A percentile compares a stretch with the other conserved stretches of the same genome.
Evolutionary conservation across 2,113 vertebrate species (phyloP).

Genomic region (Nipponia nippon): DNA sequence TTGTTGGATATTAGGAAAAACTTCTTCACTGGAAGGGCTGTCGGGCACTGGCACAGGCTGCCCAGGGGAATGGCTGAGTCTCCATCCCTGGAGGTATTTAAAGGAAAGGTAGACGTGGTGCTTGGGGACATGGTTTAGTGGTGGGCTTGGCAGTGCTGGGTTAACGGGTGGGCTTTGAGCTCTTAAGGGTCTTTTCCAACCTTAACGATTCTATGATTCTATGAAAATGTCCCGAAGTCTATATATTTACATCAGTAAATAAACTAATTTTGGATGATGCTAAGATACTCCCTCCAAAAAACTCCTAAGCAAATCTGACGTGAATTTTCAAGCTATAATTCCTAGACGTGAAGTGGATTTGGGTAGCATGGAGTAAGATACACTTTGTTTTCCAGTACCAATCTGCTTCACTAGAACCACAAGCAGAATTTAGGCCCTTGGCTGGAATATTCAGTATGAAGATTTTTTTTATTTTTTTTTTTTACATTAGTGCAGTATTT

Average conservation of each 20-base stretch:
- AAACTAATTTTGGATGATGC: neutral
- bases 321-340: neutral
- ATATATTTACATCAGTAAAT: neutral
- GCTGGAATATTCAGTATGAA: neutral
- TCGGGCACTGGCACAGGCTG: too few species aligned
- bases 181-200: too few species aligned
- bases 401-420: neutral
- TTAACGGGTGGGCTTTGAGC: too few species aligned
- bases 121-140: too few species aligned
- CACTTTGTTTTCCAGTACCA: neutral
- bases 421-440: neutral
- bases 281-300: neutral
- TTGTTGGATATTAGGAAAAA: too few species aligned
- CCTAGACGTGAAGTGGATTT: neutral
- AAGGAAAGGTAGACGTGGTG: too few species aligned
- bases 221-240: neutral
- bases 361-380: neutral
- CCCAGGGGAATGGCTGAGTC: too few species aligned
- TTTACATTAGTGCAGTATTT: neutral
- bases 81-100: too few species aligned
- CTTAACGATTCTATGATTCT: too few species aligned
- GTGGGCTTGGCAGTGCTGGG: too few species aligned
- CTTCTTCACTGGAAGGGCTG: too few species aligned
- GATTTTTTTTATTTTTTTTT: neutral
- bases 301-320: neutral